Evolutionary conservation across 2,113 vertebrate species (phyloP), one percentile per base, ranked within the genome.

Genomic region (Dicaeum eximium): DNA sequence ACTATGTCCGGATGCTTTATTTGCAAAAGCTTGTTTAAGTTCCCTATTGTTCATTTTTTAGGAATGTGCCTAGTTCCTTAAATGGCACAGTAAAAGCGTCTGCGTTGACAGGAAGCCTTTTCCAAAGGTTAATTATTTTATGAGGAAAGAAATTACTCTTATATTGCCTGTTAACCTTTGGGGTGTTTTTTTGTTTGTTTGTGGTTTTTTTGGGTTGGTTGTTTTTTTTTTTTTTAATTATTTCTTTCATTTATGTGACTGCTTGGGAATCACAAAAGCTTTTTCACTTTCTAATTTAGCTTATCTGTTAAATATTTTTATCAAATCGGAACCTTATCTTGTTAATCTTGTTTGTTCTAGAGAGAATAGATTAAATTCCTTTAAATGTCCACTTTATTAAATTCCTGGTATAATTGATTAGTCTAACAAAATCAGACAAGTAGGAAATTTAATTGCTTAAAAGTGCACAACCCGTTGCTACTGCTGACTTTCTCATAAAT

Each of bases 351-450:
- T 97, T 98, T 98, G 94, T 97, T 95, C 92, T 96, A 85, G 96
- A 96, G 94, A 96, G 78, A 95, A 97, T 94, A 98, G 96, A 97
- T 98, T 97, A 97, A 97, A 97, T 97, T 81, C 86, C 94, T 95
- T 97, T 98, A 97, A 96, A 96, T 97, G 96, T 96, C 97, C 96
- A 98, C 96, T 98, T 97, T 97, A 98, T 98, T 98, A 98, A 97
- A 97, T 98, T 97, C 95, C 71, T 97, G 53, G 90, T 96, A 92
- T 97, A 98, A 97, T 98, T 98, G 97, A 97, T 98, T 97, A 95
- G 92, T 96, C 58, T 97, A 98, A 98, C 97, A 97, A 97, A 98
- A 97, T 98, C 95, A 97, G 94, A 92, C 95, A 94, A 97, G 92
- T 92, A 97, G 86, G 95, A 97, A 98, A 98, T 98, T 95, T 97